A percentile compares a stretch with the other conserved stretches of the same genome.
These are phyloP conservation scores for Acestrorhynchus altus DNA, from an alignment of 2,797 vertebrate species.

Conservation along the genomic window DNA sequence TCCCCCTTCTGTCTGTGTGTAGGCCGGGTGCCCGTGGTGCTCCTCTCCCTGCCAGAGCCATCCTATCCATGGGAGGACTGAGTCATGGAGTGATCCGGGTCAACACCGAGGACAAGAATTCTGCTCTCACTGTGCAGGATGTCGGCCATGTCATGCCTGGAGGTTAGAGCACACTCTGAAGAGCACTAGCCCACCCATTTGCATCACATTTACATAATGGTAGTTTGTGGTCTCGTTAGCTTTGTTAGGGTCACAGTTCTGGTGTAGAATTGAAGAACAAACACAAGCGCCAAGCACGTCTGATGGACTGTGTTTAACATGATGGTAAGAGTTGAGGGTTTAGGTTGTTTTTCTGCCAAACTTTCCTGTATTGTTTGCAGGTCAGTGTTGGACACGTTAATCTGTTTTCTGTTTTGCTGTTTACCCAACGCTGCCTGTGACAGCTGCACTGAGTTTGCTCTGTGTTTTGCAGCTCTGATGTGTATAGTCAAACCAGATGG, in stretches of 20 bases:
- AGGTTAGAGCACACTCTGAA: conserved; percentile 75
- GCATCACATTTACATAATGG: no score
- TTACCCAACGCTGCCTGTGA: not conserved
- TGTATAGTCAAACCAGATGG: conserved; percentile 95
- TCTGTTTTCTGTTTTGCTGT: not conserved
- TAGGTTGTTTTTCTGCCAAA: not conserved
- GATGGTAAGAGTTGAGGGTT: not conserved
- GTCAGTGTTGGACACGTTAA: not conserved
- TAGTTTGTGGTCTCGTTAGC: not conserved
- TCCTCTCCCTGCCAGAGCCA: conserved; percentile 92
- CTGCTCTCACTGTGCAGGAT: conserved; percentile 95
- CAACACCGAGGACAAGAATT: conserved; percentile 98
- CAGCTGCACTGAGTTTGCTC: not conserved
- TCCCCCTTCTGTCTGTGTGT: conserved; percentile 8
- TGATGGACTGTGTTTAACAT: not conserved
- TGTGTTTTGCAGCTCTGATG: conserved; percentile 86
- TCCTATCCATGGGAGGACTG: conserved; percentile 95
- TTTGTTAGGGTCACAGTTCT: not conserved
- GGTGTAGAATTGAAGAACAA: not conserved
- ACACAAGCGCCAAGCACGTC: not conserved
- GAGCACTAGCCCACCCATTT: not conserved
- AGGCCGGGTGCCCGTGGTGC: conserved; percentile 93
- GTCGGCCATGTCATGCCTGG: conserved; percentile 98
- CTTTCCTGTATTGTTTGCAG: not conserved
- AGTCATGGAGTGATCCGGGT: conserved; percentile 96